Evolutionary conservation across 2,888 invertebrate genomes (phyloP), one percentile per base, ranked within the genome.

Genomic region (Himalopsyche tibetana): DNA sequence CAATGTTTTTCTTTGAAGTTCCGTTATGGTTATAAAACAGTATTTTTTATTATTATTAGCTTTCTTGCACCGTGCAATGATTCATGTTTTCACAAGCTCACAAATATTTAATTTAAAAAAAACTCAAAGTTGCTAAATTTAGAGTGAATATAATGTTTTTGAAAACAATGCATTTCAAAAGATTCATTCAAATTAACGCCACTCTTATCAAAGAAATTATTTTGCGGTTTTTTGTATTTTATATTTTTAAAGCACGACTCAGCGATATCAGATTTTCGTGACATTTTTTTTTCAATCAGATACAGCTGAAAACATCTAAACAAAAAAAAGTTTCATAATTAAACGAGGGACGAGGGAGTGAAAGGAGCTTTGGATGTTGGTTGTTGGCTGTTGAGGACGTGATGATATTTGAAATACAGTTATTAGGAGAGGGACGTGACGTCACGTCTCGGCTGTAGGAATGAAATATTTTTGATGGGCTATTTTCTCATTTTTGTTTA

Each of bases 401-500:
- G 88, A 88, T 88, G 88, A 85, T 88, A 86, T 88, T 88, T 82
- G 85, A 74, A 88, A 88, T 82, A 88, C 88, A 86, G 88, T 86
- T 88, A 88, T 88, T 86, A 88, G 88, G 83, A 40, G 56, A 80
- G 86, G 63, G 74, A 69, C 85, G 82, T 82, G 84, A 51, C 69
- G 84, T 63, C 85, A 86, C 86, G 86, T 86, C 79, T 83, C 86
- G n/a, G 74, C 80, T 63, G 79, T 82, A 80, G 86, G 83, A 80
- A 80, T 84, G 86, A 85, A 86, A 81, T 86, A 86, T 84, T 86
- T 85, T 81, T 85, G 86, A 85, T 86, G 88, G 85, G 83, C 86
- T 82, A 83, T 88, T 86, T 88, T 88, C 86, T 55, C 88, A 88
- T 88, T 88, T 88, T 86, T 86, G 86, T 88, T 88, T 88, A 86